Evolutionary conservation across 2,797 vertebrate species (phyloP), one percentile per base, ranked within the genome.

Genomic region (Dromococcyx pavoninus): DNA sequence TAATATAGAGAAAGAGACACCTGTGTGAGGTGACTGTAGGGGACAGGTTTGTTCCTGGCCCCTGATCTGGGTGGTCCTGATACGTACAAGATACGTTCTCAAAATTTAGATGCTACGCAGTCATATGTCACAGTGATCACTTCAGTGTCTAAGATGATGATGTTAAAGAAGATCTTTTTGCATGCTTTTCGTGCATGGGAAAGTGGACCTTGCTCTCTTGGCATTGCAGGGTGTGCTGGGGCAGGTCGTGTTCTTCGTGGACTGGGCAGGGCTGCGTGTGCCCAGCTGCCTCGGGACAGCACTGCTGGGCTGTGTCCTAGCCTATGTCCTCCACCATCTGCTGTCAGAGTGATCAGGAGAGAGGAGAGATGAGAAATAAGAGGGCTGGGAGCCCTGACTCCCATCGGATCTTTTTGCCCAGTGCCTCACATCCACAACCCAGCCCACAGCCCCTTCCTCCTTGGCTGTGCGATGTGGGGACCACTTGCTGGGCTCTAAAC

Each of bases 381-480:
- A 5, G 71, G 54, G 51, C 66, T 57, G 80, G 5, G 39, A 28
- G 8, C 23, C 24, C 39, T 19, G 44, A 5, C 7, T 28, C 50
- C 56, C 6, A 7, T 0, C 0, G 3, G 4, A 7, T 32, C 30
- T 32, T 24, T 74, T 15, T 77, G 70, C 35, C 37, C 0, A 1
- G 15, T 53, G 24, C 48, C 54, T n/a, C 24, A 6, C 46, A 7
- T 32, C 13, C 1, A 0, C 0, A 0, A 13, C 30, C 33, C 62
- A 43, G 44, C 53, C 77, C 7, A 0, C n/a, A 44, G 39, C 56
- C 24, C 54, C 17, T 22, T 56, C 53, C 27, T 19, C 37, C 28
- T 15, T 0, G 5, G 28, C 41, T 4, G 1, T 11, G 41, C 0
- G 2, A 4, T 0, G 0, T 0, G 37, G 79, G 54, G 16, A 9